phyloP scores from a whole-genome alignment of 2,888 invertebrate genomes.

The Phasia obesa region DNA sequence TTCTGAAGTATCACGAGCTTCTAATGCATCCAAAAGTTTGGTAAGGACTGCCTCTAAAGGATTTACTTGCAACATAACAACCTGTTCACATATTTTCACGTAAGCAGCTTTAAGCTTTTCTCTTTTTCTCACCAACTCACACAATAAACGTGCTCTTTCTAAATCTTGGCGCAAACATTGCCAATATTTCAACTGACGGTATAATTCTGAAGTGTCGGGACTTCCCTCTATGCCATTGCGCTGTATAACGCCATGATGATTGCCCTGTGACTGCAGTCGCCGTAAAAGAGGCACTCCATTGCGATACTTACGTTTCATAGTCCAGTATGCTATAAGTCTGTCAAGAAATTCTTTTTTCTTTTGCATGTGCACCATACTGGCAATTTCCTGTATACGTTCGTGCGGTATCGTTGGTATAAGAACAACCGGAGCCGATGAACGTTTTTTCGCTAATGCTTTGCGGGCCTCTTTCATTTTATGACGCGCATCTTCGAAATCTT shows the following conservation, averaged over 20 bases:
- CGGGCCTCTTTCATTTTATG: constrained; percentile 94
- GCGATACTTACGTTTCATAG: constrained; percentile 95
- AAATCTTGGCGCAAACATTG: constrained; percentile 96
- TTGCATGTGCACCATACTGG: constrained; percentile 88
- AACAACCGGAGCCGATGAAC: constrained; percentile 94
- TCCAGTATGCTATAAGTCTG: constrained; percentile 97
- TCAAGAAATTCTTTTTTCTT: constrained; percentile 94
- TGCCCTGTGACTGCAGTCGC: constrained; percentile 87
- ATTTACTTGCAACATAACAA: constrained; percentile 90
- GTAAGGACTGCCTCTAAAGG: constrained; percentile 91
- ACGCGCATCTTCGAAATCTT: constrained; percentile 86
- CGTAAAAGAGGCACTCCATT: constrained; percentile 97
- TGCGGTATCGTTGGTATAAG: constrained; percentile 96
- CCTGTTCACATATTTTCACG: constrained; percentile 90
- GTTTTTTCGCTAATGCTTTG: constrained; percentile 93
- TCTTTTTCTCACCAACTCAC: constrained; percentile 96
- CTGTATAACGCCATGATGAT: constrained; percentile 83
- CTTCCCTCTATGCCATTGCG: constrained; percentile 85
- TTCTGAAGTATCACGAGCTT: constrained; percentile 91
- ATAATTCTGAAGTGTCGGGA: constrained; percentile 88
- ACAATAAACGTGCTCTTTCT: constrained; percentile 94
- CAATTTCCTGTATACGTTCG: constrained; percentile 93
- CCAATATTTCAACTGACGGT: constrained; percentile 95
- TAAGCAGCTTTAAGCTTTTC: constrained; percentile 96
- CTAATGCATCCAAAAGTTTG: constrained; percentile 89